Conservation (phyloP, 2,888 invertebrate species). For the Eristalis arbustorum region DNA sequence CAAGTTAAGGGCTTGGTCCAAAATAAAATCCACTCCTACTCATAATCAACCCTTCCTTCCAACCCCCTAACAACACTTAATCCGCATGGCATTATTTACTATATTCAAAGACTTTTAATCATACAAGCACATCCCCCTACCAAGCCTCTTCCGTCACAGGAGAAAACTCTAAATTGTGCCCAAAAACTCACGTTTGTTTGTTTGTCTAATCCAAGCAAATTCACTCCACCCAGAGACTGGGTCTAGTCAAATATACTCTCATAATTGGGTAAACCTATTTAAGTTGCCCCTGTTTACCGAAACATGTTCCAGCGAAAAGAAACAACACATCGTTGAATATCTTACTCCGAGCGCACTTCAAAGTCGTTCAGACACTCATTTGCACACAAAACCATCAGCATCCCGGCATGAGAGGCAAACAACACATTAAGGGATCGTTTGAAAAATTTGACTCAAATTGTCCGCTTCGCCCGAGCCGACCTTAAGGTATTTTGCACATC, state of each 20-base stretch:
- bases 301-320: conserved; percentile 6
- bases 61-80: no score
- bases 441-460: conserved; percentile 18
- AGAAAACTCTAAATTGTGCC: not conserved
- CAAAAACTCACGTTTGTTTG: not conserved
- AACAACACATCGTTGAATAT: not conserved
- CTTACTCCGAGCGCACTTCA: not conserved
- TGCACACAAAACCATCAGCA: not conserved
- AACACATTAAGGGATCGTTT: conserved; percentile 13
- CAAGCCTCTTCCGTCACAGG: not conserved
- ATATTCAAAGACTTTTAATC: not conserved
- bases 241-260: conserved; percentile 13
- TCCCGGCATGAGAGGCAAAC: not conserved
- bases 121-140: not conserved
- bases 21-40: no score
- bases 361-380: not conserved
- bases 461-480: not conserved
- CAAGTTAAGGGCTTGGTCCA: no score
- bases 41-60: no score
- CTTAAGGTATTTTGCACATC: conserved; percentile 3
- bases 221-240: not conserved
- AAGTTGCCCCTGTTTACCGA: conserved; percentile 9
- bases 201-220: not conserved
- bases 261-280: conserved; percentile 21
- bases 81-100: not conserved